Percentiles rank a stretch among this genome's conserved stretches.
These are phyloP conservation scores for Chymomyza caudatula DNA, from an alignment of 2,888 invertebrate species.

Conservation along the genomic window DNA sequence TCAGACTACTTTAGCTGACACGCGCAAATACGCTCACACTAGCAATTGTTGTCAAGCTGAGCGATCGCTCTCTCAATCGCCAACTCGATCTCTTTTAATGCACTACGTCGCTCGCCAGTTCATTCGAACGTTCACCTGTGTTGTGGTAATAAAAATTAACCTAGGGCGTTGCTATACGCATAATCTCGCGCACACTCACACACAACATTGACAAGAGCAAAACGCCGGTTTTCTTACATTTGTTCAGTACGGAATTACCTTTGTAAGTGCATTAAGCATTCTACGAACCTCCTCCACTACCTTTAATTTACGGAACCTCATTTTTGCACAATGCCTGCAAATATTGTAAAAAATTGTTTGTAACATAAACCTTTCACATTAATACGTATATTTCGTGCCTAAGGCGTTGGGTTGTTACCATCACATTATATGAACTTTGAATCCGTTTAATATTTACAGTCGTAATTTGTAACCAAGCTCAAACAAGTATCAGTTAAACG, in stretches of 20 bases:
- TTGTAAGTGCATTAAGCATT: neutral
- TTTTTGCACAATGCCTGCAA: neutral
- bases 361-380: neutral
- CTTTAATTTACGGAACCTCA: neutral
- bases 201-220: neutral
- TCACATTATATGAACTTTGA: neutral
- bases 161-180: slow-evolving; percentile 29
- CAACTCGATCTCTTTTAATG: slow-evolving; percentile 23
- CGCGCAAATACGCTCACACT: slow-evolving; percentile 29
- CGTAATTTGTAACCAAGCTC: neutral
- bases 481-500: neutral
- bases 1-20: neutral
- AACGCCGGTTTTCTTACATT: neutral
- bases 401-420: neutral
- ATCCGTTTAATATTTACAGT: neutral
- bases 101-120: neutral
- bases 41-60: neutral
- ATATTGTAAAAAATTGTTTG: neutral
- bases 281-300: no score
- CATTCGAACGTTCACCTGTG: slow-evolving; percentile 61
- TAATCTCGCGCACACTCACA: slow-evolving; percentile 5
- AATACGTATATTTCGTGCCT: neutral
- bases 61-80: neutral
- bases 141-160: slow-evolving; percentile 26
- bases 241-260: neutral